Evolutionary conservation across 2,113 vertebrate species (phyloP), one percentile per base, ranked within the genome.

Genomic region (Epinephelus moara): DNA sequence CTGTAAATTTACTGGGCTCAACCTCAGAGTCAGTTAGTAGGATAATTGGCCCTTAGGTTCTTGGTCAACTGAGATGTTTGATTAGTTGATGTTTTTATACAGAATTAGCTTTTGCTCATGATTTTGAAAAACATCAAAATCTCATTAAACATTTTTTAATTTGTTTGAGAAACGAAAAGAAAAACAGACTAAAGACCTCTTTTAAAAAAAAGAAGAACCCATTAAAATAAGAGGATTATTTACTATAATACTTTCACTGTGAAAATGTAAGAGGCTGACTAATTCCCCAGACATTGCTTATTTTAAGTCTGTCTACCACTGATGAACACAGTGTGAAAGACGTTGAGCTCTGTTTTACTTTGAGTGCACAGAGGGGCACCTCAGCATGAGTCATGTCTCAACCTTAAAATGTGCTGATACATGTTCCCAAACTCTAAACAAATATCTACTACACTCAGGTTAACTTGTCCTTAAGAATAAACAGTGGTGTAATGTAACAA

Each of bases 311-410:
- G 63, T 70, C 74, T 80, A 59, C 61, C 69, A 69, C 49, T 33
- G 62, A 80, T 76, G 45, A 69, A 69, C 23, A 4, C 33, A 19
- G 18, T 47, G 56, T 75, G 57, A 61, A 55, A 23, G 3, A 53
- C 18, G 3, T 30, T n/a, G 52, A 45, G 56, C 50, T 49, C 27
- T 14, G 61, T 72, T 67, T 80, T 47, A 66, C 49, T 55, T 62
- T 11, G 19, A 60, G 33, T 49, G 8, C 52, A 62, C 17, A 3
- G 33, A 62, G 69, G 56, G 75, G 14, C 61, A 70, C 68, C 67
- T 70, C 42, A 25, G 52, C 3, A 37, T 79, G 86, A 88, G 52
- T 82, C 85, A 70, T 53, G 25, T 73, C 71, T 47, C 53, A 37
- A 50, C 1, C 25, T 81, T 49, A 80, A 62, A 75, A 83, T 79